Conservation (phyloP, 30 jellyfish, hydroid and myxozoan species). For the Chrysaora quinquecirrha region DNA sequence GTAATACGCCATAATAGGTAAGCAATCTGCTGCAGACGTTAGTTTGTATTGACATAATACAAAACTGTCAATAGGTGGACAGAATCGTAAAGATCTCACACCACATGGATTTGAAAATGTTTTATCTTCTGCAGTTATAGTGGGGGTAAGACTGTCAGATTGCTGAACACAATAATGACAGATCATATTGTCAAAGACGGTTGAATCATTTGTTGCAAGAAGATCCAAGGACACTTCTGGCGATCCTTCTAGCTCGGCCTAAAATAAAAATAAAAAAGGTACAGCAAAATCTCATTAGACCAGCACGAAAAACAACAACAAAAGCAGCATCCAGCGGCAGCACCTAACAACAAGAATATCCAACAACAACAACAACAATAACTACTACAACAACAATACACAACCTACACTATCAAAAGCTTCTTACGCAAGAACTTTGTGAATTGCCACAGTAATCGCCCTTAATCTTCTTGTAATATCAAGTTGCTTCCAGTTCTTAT, state of each 20-base stretch:
- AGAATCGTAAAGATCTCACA: constrained; percentile 68
- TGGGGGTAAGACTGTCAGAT: constrained; percentile 65
- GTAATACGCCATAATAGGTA: constrained; percentile 81
- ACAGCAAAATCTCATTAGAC: neutral
- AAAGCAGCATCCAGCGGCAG: neutral
- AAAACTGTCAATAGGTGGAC: constrained; percentile 83
- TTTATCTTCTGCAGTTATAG: constrained; percentile 60
- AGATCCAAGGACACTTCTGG: constrained; percentile 90
- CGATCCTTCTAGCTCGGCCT: constrained; percentile 96
- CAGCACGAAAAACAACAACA: neutral
- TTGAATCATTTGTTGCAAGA: constrained; percentile 59
- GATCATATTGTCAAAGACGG: constrained; percentile 58
- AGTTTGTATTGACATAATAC: constrained; percentile 73
- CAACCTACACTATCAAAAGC: too few relatives aligned
- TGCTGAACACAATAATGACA: constrained; percentile 85
- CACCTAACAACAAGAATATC: neutral
- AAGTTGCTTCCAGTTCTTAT: too few relatives aligned
- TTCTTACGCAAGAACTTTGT: too few relatives aligned
- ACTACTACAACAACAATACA: too few relatives aligned
- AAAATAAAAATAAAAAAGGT: neutral
- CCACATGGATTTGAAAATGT: constrained; percentile 44
- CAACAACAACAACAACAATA: neutral
- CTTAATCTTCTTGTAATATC: too few relatives aligned
- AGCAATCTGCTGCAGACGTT: constrained; percentile 18
- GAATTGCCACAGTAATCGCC: too few relatives aligned